Percentiles rank a stretch among this genome's conserved stretches.
Conservation (phyloP, 2,113 vertebrate species). For the Callipepla squamata region DNA sequence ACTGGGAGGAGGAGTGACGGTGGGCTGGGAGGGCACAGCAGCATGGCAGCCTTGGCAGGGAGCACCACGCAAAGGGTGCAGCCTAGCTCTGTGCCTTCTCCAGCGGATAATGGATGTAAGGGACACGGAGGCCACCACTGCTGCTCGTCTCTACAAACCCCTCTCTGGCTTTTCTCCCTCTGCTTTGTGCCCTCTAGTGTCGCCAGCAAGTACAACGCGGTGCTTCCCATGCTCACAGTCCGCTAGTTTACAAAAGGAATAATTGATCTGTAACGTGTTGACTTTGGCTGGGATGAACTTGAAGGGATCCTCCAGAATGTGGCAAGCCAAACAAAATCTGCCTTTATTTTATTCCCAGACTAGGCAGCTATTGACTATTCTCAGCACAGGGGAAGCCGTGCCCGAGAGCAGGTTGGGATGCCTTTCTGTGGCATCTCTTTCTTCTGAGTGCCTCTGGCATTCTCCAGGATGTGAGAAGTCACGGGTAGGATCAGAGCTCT, state of each 20-base stretch:
- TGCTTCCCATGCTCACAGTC: neutral
- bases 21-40: neutral
- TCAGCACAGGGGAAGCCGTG: neutral
- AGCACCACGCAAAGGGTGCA: no score
- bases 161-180: neutral
- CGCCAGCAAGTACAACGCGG: neutral
- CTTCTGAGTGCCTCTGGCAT: neutral
- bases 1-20: neutral
- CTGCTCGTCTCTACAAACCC: neutral
- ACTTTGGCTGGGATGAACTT: neutral
- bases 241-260: rapidly evolving
- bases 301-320: neutral
- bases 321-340: neutral
- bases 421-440: neutral
- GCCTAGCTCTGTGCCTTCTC: neutral
- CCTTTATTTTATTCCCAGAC: neutral
- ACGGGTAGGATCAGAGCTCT: rapidly evolving
- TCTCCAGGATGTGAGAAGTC: neutral
- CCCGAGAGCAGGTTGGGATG: neutral
- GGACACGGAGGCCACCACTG: neutral
- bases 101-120: neutral
- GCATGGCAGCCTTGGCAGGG: neutral
- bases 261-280: neutral
- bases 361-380: no score
- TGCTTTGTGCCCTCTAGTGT: conserved; percentile 39